Base-by-base conservation (phyloP, 2,888 invertebrate species). In the Eristalis arbustorum region DNA sequence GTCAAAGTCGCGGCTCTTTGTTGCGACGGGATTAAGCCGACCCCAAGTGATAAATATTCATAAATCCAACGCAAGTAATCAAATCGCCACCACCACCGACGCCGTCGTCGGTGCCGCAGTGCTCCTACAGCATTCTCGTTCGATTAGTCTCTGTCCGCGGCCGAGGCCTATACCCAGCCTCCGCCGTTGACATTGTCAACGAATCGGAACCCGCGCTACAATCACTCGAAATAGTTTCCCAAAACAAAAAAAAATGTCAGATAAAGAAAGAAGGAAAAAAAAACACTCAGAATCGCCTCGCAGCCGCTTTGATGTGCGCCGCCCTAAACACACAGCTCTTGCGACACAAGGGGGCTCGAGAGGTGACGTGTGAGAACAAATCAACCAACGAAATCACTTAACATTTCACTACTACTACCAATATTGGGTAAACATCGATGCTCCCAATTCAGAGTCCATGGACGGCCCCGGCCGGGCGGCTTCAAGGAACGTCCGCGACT, bases 381-480 rank as follows among this genome's bases (percentile, higher is more conserved):
- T 84, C 84, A 87, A 87, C 88, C 84, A 84, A 87, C 83, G 63
- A 88, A 88, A 88, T 88, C 88, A 89, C 89, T 89, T 88, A 89
- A 89, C 84, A 84, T 88, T 88, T 89, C 84, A 88, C 89, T 89
- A 89, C 89, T 83, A 88, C 88, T 88, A 88, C 80, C 73, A 83
- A 77, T 78, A 88, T 84, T 88, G 84, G 83, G 77, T 80, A 88
- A 88, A 88, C 88, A 88, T 81, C 71, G 80, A 84, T 88, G 88
- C 88, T 88, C 88, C 88, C 88, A 84, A 88, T 88, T 88, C 80
- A 67, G 72, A 64, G 76, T 22, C 72, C 71, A 63, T 57, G 57
- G 42, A 64, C n/a, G 14, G 42, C 34, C 66, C 22, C 31, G 28
- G 18, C 13, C 13, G n/a, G 31, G 31, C n/a, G n/a, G 13, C 72